Evolutionary conservation across 2,888 invertebrate species (phyloP).

Genomic region (Sarcophaga rosellei): DNA sequence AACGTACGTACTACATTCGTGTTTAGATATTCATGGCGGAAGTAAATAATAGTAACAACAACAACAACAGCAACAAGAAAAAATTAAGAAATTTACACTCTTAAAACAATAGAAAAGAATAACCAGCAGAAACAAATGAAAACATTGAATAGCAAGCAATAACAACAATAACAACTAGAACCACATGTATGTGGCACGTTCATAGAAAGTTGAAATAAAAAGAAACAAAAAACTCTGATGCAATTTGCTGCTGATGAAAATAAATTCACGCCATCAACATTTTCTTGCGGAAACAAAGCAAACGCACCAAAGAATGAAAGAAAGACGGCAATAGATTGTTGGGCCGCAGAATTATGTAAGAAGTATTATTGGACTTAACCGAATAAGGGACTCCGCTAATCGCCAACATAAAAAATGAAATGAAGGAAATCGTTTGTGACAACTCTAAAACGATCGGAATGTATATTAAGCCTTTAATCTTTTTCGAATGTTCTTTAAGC

Average conservation of each 20-base stretch:
- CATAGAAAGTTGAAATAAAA: background rate
- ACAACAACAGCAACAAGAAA: conserved; percentile 48
- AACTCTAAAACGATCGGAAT: no score
- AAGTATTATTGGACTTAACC: background rate
- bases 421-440: no score
- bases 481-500: no score
- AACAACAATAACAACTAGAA: conserved; percentile 28
- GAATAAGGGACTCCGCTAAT: background rate
- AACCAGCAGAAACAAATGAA: conserved; percentile 14
- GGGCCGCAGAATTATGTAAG: background rate
- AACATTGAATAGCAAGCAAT: background rate
- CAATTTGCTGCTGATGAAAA: conserved; percentile 72
- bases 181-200: conserved; percentile 23
- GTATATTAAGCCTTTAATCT: no score
- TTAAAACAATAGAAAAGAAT: conserved; percentile 25
- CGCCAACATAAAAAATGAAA: no score
- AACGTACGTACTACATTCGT: conserved; percentile 56
- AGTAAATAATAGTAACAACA: conserved; percentile 64
- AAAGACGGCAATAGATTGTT: conserved; percentile 25
- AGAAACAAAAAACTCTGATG: conserved; percentile 60
- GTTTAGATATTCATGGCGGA: conserved; percentile 79
- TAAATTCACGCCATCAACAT: conserved; percentile 72
- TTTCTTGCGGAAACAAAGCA: conserved; percentile 44
- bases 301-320: conserved; percentile 2
- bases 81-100: conserved; percentile 38